A percentile compares a stretch with the other conserved stretches of the same genome.
phyloP scores from a whole-genome alignment of 1,140 invertebrate genomes.

The Cylas formicarius region DNA sequence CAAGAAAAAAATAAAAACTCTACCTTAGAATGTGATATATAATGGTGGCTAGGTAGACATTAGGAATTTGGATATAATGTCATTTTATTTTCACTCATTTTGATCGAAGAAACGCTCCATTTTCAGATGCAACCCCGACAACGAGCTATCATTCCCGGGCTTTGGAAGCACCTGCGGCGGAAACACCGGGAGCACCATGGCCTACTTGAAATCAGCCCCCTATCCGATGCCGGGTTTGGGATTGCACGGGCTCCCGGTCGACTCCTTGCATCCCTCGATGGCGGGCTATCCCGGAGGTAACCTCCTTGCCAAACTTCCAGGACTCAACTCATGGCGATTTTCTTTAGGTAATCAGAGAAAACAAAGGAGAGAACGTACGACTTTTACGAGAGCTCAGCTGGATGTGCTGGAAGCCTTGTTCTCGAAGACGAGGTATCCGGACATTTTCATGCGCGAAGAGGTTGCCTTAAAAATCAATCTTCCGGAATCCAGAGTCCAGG shows the following conservation, averaged over 20 bases:
- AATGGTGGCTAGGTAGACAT: too few species aligned
- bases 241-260: conserved; percentile 50
- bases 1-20: conserved; percentile 2
- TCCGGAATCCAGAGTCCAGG: conserved; percentile 97
- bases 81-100: conserved; percentile 6
- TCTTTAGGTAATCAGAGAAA: conserved; percentile 77
- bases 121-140: conserved; percentile 48
- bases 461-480: conserved; percentile 97
- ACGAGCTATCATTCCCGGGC: conserved; percentile 49
- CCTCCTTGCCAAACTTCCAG: conserved; percentile 11
- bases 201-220: conserved; percentile 48
- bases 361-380: conserved; percentile 93
- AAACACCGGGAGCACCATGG: conserved; percentile 43
- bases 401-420: conserved; percentile 96
- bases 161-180: conserved; percentile 48
- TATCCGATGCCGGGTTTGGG: conserved; percentile 50
- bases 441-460: conserved; percentile 99
- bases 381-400: conserved; percentile 93
- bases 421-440: conserved; percentile 94
- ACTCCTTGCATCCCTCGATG: conserved; percentile 55
- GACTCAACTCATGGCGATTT: too few species aligned
- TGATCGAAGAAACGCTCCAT: too few species aligned
- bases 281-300: conserved; percentile 48
- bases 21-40: too few species aligned
- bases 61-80: conserved; percentile 8